These are phyloP conservation scores for Deilephila elpenor DNA, from an alignment of 2,888 invertebrate species.

Conservation along the genomic window DNA sequence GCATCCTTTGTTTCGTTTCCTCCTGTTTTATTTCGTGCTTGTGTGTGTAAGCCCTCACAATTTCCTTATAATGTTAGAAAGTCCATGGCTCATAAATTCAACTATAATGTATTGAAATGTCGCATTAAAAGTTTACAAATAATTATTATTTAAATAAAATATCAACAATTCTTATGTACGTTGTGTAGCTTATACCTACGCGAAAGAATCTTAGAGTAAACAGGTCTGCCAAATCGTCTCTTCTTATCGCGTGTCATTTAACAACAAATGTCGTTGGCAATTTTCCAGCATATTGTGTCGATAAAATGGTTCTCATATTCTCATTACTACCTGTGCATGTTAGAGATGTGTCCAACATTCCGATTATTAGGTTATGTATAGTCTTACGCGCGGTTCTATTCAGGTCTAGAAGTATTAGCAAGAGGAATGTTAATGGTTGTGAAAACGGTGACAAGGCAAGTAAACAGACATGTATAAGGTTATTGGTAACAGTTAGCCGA, in stretches of 20 bases:
- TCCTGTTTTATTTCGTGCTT: conserved; percentile 48
- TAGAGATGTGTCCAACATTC: not conserved
- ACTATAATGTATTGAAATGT: no score
- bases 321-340: conserved; percentile 19
- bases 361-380: not conserved
- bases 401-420: not conserved
- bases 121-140: no score
- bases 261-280: conserved; percentile 55
- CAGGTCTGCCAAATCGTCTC: conserved; percentile 53
- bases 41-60: not conserved
- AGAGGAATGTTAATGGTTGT: not conserved
- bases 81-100: not conserved
- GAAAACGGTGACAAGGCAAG: conserved; percentile 24
- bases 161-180: not conserved
- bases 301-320: conserved; percentile 44
- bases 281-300: conserved; percentile 55
- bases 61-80: not conserved
- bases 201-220: not conserved
- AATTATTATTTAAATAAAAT: not conserved
- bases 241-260: conserved; percentile 59
- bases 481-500: conserved; percentile 39
- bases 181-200: not conserved
- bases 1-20: conserved; percentile 75
- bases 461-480: conserved; percentile 23
- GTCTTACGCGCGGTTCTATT: not conserved